These are phyloP conservation scores for Trinorchestia longiramus DNA, from an alignment of 1,140 invertebrate genomes.

Conservation along the genomic window DNA sequence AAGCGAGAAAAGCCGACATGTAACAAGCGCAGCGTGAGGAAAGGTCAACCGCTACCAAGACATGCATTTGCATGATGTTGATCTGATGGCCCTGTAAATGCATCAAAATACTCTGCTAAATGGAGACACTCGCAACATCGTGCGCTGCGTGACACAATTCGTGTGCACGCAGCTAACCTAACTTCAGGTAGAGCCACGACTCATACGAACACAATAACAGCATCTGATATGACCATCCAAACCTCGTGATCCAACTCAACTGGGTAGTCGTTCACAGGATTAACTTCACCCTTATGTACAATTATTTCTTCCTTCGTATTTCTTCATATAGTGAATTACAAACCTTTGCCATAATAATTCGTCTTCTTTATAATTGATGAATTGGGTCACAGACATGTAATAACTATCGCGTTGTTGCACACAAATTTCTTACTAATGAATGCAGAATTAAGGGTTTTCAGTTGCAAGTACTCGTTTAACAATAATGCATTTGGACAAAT, in stretches of 20 bases:
- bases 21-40: too few relatives aligned
- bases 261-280: neutral
- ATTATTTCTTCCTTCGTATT: neutral
- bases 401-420: too few relatives aligned
- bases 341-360: too few relatives aligned
- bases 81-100: neutral
- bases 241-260: neutral
- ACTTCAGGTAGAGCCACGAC: neutral
- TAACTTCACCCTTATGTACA: neutral
- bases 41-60: neutral
- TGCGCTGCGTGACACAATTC: neutral
- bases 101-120: neutral
- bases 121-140: neutral
- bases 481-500: too few relatives aligned
- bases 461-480: too few relatives aligned
- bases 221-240: neutral
- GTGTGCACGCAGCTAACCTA: neutral
- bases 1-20: too few relatives aligned
- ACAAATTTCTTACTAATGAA: too few relatives aligned
- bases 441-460: too few relatives aligned
- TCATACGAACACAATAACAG: neutral
- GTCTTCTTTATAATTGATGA: too few relatives aligned
- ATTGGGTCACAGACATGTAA: too few relatives aligned
- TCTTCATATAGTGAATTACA: neutral
- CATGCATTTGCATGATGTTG: too few relatives aligned